Evolutionary conservation across 2,888 invertebrate genomes (phyloP), one percentile per base, ranked within the genome.

Genomic region (Agrilus mali): DNA sequence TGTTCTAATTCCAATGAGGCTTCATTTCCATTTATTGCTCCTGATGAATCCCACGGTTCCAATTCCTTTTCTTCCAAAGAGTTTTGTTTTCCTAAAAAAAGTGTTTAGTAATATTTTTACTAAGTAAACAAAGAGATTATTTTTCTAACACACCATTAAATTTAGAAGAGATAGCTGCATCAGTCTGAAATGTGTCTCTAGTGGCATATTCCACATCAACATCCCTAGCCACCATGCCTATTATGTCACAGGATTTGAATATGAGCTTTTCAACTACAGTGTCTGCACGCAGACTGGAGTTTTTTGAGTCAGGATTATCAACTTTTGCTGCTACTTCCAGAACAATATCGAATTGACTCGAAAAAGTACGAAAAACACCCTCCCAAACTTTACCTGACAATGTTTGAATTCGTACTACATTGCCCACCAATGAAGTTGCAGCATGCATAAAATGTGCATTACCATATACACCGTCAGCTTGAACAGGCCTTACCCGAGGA

Each of bases 371-470:
- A 63, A 93, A 86, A 48, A 93, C 80, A 16, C 65, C 93, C 70
- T 93, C 92, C 76, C 84, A 92, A 44, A 84, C 70, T 55, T 80
- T 78, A 51, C 89, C 90, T 54, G 88, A 86, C 63, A 82, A 81
- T 42, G 89, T 83, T 59, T 83, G 80, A 55, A 88, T 78, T 67
- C 86, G 81, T 46, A 87, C 86, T 51, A 75, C 74, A 63, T 84
- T 86, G 48, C 89, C 92, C 50, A 93, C 83, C 62, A 89, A 81
- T 52, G 85, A 78, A 42, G 88, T 85, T 48, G 86, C 82, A 37
- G 87, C 83, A 72, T 90, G 86, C 85, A 90, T 88, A 66, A 90
- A 89, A 67, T 83, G 81, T 51, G 83, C 79, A 74, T 93, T 93
- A 60, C 80, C 84, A 67, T 92, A 93, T 43, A 93, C 83, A 50